phyloP scores from a whole-genome alignment of 2,113 vertebrate species.

The Mugil cephalus region DNA sequence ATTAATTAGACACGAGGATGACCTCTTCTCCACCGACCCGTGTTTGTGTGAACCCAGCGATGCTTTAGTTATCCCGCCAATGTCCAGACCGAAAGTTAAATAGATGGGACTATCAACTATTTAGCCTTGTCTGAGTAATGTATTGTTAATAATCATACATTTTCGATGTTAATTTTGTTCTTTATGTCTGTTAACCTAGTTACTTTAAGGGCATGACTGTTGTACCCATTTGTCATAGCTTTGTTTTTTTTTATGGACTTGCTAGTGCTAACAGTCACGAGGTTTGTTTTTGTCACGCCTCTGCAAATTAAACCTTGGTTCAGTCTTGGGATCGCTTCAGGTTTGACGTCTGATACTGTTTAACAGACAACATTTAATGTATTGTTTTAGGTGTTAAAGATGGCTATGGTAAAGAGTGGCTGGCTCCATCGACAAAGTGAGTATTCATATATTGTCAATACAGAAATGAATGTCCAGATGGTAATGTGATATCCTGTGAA shows the following conservation, averaged over 20 bases:
- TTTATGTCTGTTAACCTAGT: too few relatives aligned
- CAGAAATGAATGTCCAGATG: background rate
- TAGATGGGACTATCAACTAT: background rate
- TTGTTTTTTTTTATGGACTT: background rate
- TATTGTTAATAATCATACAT: too few relatives aligned
- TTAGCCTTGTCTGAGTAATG: background rate
- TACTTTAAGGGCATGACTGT: too few relatives aligned
- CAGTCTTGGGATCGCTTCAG: background rate
- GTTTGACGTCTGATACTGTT: background rate
- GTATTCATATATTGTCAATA: constrained; percentile 27
- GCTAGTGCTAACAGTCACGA: constrained; percentile 38
- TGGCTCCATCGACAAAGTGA: constrained; percentile 87
- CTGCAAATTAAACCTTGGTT: too few relatives aligned
- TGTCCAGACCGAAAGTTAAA: too few relatives aligned
- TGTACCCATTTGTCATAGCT: background rate
- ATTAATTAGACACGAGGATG: background rate
- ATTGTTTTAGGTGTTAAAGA: constrained; percentile 57
- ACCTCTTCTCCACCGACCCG: background rate
- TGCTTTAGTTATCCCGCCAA: background rate
- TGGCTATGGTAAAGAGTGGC: constrained; percentile 86
- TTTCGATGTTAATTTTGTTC: too few relatives aligned
- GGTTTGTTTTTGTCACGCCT: constrained; percentile 46
- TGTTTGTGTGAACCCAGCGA: background rate
- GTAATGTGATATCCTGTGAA: background rate
- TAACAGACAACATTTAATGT: background rate